Base-by-base conservation (phyloP, 2,888 invertebrate genomes). In the Matsumyia berberina region DNA sequence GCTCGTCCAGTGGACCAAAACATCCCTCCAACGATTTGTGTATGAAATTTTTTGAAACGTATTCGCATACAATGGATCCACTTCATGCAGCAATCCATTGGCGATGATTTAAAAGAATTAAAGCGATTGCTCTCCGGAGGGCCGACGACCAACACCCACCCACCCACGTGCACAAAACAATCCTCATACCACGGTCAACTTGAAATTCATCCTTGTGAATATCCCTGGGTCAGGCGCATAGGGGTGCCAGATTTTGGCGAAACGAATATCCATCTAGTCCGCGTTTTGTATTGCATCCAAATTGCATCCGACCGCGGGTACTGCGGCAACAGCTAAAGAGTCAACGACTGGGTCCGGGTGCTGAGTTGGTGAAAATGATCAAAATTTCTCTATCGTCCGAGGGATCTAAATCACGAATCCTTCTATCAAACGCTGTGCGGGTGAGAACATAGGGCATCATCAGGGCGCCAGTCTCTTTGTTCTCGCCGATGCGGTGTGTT, bases 241-340 rank as follows among this genome's bases (percentile, higher is more conserved):
- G 9, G 31, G 29, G 15, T 49, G 24, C 72, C 64, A 51, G 53
- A 72, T 51, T 70, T 69, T 70, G 46, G 42, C 42, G 5, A 19
- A 39, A 37, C 39, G 57, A 49, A 64, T 57, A 78, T 70, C 53
- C 62, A 57, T 55, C 58, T 49, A 8, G 72, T 46, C 19, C 55
- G 17, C 60, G 12, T 17, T 42, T 24, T 24, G 42, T n/a, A 42
- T 60, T 44, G 60, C 44, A 44, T 62, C 60, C 39, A 31, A 66
- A 39, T 29, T 39, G 53, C 51, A 53, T 53, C 39, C 67, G 55
- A 42, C 46, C 60, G 62, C 62, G 58, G 5, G 42, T 33, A 33
- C n/a, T 17, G 9, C 24, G 69, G 62, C 62, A 70, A 69, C 62
- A 70, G 64, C 66, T 66, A 72, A 49, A 72, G 46, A 78, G 78